A percentile compares a stretch with the other conserved stretches of the same genome.
Evolutionary conservation across 2,113 vertebrate genomes (phyloP).

Genomic region (Nycticorax nycticorax): DNA sequence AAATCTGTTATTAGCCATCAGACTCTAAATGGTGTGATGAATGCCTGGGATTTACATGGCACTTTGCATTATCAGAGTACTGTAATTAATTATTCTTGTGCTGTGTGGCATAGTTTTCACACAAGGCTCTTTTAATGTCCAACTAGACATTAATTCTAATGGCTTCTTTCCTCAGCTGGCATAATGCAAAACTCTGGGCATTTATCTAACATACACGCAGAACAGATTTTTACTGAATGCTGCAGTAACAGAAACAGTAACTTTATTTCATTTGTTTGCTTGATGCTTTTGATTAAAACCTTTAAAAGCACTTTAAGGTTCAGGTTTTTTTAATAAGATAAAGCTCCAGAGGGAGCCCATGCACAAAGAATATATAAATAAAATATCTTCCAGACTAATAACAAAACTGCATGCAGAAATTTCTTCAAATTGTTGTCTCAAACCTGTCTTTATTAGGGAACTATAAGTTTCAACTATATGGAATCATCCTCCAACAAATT

Average conservation of each 20-base stretch:
- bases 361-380: neutral
- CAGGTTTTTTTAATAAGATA: neutral
- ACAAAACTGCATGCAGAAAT: neutral
- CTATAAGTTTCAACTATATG: neutral
- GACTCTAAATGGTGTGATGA: neutral
- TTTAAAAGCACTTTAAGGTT: neutral
- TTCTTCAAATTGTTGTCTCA: neutral
- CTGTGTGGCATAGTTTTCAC: neutral
- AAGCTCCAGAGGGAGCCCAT: slow-evolving; percentile 47
- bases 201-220: neutral
- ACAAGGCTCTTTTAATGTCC: neutral
- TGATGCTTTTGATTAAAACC: neutral
- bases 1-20: slow-evolving; percentile 1
- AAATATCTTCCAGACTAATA: neutral
- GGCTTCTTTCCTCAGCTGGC: neutral
- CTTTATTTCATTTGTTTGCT: neutral
- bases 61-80: neutral
- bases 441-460: neutral
- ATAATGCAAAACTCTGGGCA: neutral
- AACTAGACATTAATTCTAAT: neutral
- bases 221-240: neutral
- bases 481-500: neutral
- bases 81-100: slow-evolving; percentile 9
- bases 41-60: neutral
- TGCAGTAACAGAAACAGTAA: neutral